A percentile compares a stretch with the other conserved stretches of the same genome.
Evolutionary conservation across 92 coral and sea anemone species (phyloP).

Genomic region (Actinostola sp.): DNA sequence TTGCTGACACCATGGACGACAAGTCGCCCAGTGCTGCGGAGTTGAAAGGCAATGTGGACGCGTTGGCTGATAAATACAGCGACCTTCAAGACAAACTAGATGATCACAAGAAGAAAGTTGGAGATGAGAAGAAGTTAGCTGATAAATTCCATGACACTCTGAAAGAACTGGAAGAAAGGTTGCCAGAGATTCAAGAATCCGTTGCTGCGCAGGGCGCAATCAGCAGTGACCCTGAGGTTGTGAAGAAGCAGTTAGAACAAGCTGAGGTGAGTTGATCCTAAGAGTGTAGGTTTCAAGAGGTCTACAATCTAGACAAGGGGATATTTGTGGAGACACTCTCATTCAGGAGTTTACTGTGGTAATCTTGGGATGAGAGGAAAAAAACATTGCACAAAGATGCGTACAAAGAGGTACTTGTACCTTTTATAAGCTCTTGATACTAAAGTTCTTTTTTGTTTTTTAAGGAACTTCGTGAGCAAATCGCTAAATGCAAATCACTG

Average conservation of each 20-base stretch:
- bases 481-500: conserved; percentile 70
- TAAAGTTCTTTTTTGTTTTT: neutral
- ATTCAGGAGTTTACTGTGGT: too few relatives aligned
- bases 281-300: neutral
- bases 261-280: conserved; percentile 70
- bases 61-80: conserved; percentile 65
- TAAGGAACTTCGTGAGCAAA: conserved; percentile 82
- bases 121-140: conserved; percentile 72
- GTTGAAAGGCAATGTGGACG: conserved; percentile 69
- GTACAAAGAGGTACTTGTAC: too few relatives aligned
- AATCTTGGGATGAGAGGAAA: too few relatives aligned
- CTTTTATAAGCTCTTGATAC: too few relatives aligned
- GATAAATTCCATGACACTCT: conserved; percentile 88
- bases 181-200: conserved; percentile 79
- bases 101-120: conserved; percentile 61
- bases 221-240: conserved; percentile 84
- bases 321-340: too few relatives aligned
- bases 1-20: conserved; percentile 69
- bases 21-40: conserved; percentile 77
- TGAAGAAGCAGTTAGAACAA: conserved; percentile 86
- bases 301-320: too few relatives aligned
- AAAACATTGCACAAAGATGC: too few relatives aligned
- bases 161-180: conserved; percentile 78
- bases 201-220: conserved; percentile 87
- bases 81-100: conserved; percentile 62